Conservation (phyloP, 2,888 invertebrate species). For the Cylindroiulus punctatus region DNA sequence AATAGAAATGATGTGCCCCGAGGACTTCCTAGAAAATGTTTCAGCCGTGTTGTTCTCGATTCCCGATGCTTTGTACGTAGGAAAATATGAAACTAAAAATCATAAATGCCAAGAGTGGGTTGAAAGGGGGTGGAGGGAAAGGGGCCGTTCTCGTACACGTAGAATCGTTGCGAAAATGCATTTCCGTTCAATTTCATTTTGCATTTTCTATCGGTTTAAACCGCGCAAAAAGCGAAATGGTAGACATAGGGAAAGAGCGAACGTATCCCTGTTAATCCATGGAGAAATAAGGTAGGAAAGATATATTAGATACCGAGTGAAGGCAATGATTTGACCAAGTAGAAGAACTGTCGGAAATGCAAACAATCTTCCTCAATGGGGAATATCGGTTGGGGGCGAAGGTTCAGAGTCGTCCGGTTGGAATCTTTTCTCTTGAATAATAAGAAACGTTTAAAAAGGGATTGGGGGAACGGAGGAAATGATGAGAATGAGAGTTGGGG, state of each 20-base stretch:
- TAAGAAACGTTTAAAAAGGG: slow-evolving; percentile 26
- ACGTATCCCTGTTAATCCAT: slow-evolving; percentile 16
- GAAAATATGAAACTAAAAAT: not conserved
- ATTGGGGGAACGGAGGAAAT: not conserved
- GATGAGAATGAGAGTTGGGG: slow-evolving; percentile 17
- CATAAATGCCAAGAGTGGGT: not conserved
- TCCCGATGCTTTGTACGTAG: not conserved
- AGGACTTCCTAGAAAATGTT: not conserved
- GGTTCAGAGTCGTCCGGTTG: slow-evolving; percentile 20
- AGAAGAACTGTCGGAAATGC: slow-evolving; percentile 38
- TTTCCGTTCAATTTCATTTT: slow-evolving; percentile 9
- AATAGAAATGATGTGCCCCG: not conserved
- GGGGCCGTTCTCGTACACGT: not conserved
- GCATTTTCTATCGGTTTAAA: not conserved
- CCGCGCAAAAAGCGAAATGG: not conserved
- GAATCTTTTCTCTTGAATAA: slow-evolving; percentile 21
- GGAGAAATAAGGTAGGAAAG: slow-evolving; percentile 19
- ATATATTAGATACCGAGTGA: not conserved
- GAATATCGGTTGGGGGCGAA: not conserved
- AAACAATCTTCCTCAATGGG: slow-evolving; percentile 5
- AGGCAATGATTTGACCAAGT: slow-evolving; percentile 34
- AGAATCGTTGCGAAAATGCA: not conserved
- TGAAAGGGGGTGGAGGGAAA: not conserved
- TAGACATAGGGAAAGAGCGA: not conserved
- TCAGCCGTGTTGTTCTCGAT: not conserved